phyloP scores from a whole-genome alignment of 2,113 vertebrate species.

The Lepus timidus region DNA sequence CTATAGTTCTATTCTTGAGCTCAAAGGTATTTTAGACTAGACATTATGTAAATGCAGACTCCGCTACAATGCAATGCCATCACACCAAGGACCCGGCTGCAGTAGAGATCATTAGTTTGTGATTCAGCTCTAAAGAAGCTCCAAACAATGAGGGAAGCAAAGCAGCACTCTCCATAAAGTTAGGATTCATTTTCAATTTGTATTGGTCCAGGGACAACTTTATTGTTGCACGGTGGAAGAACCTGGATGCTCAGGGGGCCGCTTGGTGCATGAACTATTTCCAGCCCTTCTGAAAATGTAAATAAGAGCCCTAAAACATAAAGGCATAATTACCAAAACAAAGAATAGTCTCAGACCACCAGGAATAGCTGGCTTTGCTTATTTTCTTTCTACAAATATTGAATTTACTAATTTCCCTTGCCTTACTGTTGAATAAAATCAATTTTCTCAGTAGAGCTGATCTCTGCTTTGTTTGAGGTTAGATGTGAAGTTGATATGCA shows the following conservation, averaged over 20 bases:
- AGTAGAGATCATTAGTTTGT: conserved; percentile 79
- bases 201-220: conserved; percentile 83
- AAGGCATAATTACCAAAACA: conserved; percentile 91
- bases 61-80: conserved; percentile 85
- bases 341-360: conserved; percentile 89
- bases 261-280: conserved; percentile 81
- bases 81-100: conserved; percentile 80
- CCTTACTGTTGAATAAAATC: conserved; percentile 90
- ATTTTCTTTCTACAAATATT: conserved; percentile 92
- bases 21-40: conserved; percentile 85
- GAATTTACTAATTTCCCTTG: conserved; percentile 91
- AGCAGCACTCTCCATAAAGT: conserved; percentile 77
- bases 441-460: conserved; percentile 90
- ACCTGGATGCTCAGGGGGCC: conserved; percentile 75
- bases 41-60: conserved; percentile 86
- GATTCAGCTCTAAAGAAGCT: conserved; percentile 75
- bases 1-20: conserved; percentile 81
- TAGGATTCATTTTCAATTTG: conserved; percentile 83
- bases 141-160: conserved; percentile 79
- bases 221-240: conserved; percentile 74
- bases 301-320: conserved; percentile 87
- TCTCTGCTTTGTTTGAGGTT: conserved; percentile 90
- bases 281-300: conserved; percentile 86
- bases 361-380: conserved; percentile 88
- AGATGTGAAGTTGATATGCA: conserved; percentile 88